Evolutionary conservation across 2,113 vertebrate species (phyloP), one percentile per base, ranked within the genome.

Genomic region (Nanorana parkeri): DNA sequence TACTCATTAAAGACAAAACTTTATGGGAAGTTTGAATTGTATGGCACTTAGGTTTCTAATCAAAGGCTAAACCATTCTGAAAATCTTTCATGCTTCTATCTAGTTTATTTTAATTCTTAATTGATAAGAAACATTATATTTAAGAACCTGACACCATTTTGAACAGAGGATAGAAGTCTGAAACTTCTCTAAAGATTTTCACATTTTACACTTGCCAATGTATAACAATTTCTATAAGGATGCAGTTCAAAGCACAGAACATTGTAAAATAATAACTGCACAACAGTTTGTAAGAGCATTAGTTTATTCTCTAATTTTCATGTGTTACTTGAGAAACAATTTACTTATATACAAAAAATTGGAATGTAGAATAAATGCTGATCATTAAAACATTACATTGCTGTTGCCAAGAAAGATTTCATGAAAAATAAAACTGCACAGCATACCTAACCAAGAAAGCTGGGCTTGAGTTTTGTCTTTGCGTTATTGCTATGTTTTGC

Each of bases 301-400:
- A 94, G 92, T 97, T 97, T 96, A 96, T 96, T 97, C 90, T 87
- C 92, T 93, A 92, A 89, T 93, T 91, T 94, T 92, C 93, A 92
- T 93, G 93, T 95, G 92, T 95, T 95, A 95, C 87, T 89, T 95
- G 91, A 94, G 93, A 95, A 96, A 96, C 92, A 93, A 89, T 92
- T 87, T 93, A 93, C 87, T 91, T 96, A 97, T 96, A 89, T 95
- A 97, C 93, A 97, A 96, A 92, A 36, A 96, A 94, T 95, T 95
- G 95, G 94, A 97, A 96, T 97, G 95, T 93, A 93, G 94, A 92
- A 90, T 94, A 95, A 95, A 96, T 94, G 93, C 90, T 87, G 82
- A 94, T 92, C 84, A 85, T 88, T 89, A 90, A 88, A 91, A 93
- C 89, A 89, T 90, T 88, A 93, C 85, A 87, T 89, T 92, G 88